A percentile compares a stretch with the other conserved stretches of the same genome.
Conservation (phyloP, 2,888 invertebrate genomes). For the Meta bourneti region DNA sequence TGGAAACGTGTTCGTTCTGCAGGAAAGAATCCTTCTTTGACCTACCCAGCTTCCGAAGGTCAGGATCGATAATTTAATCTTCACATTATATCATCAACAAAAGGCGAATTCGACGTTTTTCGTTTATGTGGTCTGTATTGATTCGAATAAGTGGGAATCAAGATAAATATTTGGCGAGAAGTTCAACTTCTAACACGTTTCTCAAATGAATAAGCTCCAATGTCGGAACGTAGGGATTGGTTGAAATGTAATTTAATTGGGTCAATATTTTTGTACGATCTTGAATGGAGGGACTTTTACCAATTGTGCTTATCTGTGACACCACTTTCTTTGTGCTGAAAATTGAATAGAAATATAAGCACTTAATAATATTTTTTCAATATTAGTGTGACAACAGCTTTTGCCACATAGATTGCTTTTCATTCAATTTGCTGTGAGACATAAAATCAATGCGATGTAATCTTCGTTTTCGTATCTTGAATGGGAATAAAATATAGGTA, state of each 20-base stretch:
- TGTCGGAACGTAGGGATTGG: not conserved
- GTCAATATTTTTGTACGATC: not conserved
- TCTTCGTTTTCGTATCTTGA: too few species aligned
- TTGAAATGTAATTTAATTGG: not conserved
- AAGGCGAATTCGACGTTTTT: constrained; percentile 42
- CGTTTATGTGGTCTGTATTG: constrained; percentile 34
- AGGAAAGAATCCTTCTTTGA: constrained; percentile 30
- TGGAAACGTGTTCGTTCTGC: not conserved
- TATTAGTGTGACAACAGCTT: too few species aligned
- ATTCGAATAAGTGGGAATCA: constrained; percentile 16
- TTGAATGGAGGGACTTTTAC: too few species aligned
- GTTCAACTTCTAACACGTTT: constrained; percentile 6
- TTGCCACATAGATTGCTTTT: too few species aligned
- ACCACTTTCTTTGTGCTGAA: too few species aligned
- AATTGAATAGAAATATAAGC: too few species aligned
- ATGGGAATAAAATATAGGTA: too few species aligned
- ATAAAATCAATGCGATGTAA: too few species aligned
- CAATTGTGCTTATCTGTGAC: too few species aligned
- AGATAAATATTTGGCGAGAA: constrained; percentile 33
- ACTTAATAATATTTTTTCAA: too few species aligned
- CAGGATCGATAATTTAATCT: constrained; percentile 65
- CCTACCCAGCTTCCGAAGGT: constrained; percentile 22
- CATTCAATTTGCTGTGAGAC: too few species aligned
- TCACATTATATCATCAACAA: constrained; percentile 59
- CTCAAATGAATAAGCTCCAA: constrained; percentile 15